Evolutionary conservation across 2,797 vertebrate species (phyloP), one percentile per base, ranked within the genome.

Genomic region (Benthosema pterotum): DNA sequence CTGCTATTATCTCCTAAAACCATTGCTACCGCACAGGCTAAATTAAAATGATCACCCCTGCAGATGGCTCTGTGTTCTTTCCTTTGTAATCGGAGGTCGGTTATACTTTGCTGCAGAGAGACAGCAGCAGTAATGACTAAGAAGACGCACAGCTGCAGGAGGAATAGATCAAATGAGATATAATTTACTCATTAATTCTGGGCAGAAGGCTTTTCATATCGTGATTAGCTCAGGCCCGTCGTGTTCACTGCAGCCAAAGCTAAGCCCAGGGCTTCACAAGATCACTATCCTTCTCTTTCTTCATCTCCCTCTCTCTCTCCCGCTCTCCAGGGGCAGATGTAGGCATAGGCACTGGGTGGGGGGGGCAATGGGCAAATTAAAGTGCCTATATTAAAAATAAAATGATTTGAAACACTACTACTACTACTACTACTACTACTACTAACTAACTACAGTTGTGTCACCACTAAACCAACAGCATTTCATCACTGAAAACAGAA

Each of bases 221-320:
- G 46, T 51, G 13, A 62, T 6, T 0, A 47, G 11, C 15, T 56
- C 49, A n/a, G 11, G 61, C 17, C 19, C 50, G 3, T 38, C 8
- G 38, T 57, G 38, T 65, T 65, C 38, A 28, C 43, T 51, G 63
- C 32, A 38, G 32, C 51, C 46, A 38, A 47, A 62, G 22, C 25
- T 42, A 66, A 56, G 19, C 38, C 53, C 38, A 42, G 0, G 9
- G 22, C 16, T 54, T 17, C 32, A 46, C 17, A 13, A 8, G 17
- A 46, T 46, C 45, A 13, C 45, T 52, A 12, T 22, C 50, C 5
- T 22, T 18, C 18, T 46, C 45, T 46, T 14, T 46, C 45, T 45
- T 3, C 14, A 12, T 45, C 43, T 45, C 50, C 12, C 5, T 57
- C 42, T 57, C 17, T 57, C 43, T 58, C 56, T 58, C 56, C 11